A percentile compares a stretch with the other conserved stretches of the same genome.
These are phyloP conservation scores for Xylophagus ater DNA, from an alignment of 2,888 invertebrate genomes.

Conservation along the genomic window DNA sequence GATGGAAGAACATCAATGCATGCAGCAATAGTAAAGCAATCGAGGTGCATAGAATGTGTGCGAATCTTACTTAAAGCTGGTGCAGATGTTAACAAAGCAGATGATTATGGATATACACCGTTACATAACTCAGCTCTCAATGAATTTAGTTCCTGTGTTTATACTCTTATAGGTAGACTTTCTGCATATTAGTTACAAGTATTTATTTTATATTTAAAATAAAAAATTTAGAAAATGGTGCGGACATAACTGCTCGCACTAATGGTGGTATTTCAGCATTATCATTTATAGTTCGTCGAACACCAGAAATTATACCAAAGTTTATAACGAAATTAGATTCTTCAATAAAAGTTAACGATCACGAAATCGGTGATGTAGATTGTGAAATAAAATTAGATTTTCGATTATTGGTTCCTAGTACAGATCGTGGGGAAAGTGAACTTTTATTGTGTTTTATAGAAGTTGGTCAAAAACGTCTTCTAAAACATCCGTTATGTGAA, in stretches of 20 bases:
- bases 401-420: slow-evolving; percentile 48
- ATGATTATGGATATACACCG: slow-evolving; percentile 74
- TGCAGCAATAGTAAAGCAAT: slow-evolving; percentile 68
- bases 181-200: background rate
- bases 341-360: slow-evolving; percentile 67
- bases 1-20: slow-evolving; percentile 72
- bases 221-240: slow-evolving; percentile 51
- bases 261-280: slow-evolving; percentile 71
- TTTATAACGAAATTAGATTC: slow-evolving; percentile 59
- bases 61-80: slow-evolving; percentile 52
- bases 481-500: slow-evolving; percentile 76
- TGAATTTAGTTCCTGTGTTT: slow-evolving; percentile 66
- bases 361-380: slow-evolving; percentile 76
- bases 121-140: slow-evolving; percentile 73
- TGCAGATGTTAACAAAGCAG: slow-evolving; percentile 63
- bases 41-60: slow-evolving; percentile 54
- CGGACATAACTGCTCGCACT: slow-evolving; percentile 68
- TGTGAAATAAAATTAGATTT: slow-evolving; percentile 66
- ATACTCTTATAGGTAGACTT: slow-evolving; percentile 46
- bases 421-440: slow-evolving; percentile 56
- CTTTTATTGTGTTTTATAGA: slow-evolving; percentile 61
- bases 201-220: background rate
- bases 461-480: slow-evolving; percentile 65
- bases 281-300: slow-evolving; percentile 71
- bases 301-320: slow-evolving; percentile 68